Evolutionary conservation across 2,888 invertebrate species (phyloP).

Genomic region (Netelia fuscicornis): DNA sequence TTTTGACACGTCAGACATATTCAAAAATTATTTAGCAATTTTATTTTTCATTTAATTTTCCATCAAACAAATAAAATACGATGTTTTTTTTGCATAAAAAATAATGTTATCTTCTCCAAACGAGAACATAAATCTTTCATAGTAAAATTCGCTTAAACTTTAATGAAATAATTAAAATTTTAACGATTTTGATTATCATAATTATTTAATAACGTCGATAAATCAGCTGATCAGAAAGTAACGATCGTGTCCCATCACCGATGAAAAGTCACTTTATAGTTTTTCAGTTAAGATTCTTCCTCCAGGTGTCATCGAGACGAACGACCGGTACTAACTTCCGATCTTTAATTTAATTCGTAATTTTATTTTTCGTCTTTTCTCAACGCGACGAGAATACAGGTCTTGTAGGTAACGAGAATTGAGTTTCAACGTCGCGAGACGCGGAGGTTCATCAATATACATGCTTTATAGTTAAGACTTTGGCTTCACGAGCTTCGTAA

Average conservation of each 20-base stretch:
- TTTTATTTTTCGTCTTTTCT: slow-evolving; percentile 18
- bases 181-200: too few species aligned
- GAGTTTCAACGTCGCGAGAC: slow-evolving; percentile 19
- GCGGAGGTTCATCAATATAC: slow-evolving; percentile 56
- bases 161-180: neutral
- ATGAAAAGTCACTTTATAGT: neutral
- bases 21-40: too few species aligned
- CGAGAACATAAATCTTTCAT: neutral
- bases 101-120: too few species aligned
- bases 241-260: neutral
- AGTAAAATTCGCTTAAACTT: neutral
- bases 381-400: neutral
- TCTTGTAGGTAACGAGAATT: neutral
- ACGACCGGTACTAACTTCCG: slow-evolving; percentile 59
- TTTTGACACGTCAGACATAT: too few species aligned
- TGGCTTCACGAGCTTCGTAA: slow-evolving; percentile 35
- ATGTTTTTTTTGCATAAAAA: too few species aligned
- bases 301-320: slow-evolving; percentile 23
- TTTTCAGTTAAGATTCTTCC: slow-evolving; percentile 19
- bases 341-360: slow-evolving; percentile 58
- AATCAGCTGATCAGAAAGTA: neutral
- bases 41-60: too few species aligned
- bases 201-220: neutral
- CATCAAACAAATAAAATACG: too few species aligned
- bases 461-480: slow-evolving; percentile 32